phyloP scores from a whole-genome alignment of 2,888 invertebrate species.

The Galerucella calmariensis region DNA sequence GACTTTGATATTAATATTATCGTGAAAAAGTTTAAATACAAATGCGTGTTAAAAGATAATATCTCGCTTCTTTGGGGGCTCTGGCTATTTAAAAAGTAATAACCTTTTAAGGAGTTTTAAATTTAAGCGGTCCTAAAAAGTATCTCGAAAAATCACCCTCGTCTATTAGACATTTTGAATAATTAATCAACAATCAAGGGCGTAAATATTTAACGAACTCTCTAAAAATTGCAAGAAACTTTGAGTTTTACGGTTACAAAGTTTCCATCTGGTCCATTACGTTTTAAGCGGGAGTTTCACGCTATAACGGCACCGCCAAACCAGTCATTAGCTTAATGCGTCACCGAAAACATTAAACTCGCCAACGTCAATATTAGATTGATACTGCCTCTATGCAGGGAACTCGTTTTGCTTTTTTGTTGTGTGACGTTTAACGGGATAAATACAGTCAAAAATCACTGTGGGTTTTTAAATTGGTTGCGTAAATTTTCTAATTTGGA shows the following conservation, averaged over 20 bases:
- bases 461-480: background rate
- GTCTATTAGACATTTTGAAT: conserved; percentile 33
- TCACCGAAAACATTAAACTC: conserved; percentile 25
- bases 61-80: background rate
- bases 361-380: conserved; percentile 20
- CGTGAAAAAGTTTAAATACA: background rate
- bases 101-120: conserved; percentile 15
- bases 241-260: conserved; percentile 35
- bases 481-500: background rate
- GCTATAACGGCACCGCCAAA: conserved; percentile 19
- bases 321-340: conserved; percentile 34
- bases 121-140: conserved; percentile 21
- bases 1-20: background rate
- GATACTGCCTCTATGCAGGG: background rate
- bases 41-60: background rate
- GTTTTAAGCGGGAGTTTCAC: conserved; percentile 24
- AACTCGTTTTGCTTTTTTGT: background rate
- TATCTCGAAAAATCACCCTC: conserved; percentile 19
- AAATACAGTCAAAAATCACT: background rate
- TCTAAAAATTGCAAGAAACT: conserved; percentile 34
- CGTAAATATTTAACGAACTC: conserved; percentile 36
- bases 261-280: conserved; percentile 36
- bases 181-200: conserved; percentile 39
- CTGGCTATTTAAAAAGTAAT: conserved; percentile 4
- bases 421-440: background rate